Percentiles rank a stretch among this genome's conserved stretches.
These are phyloP conservation scores for Ptiloglossa arizonensis DNA, from an alignment of 1,140 invertebrate genomes.

Conservation along the genomic window DNA sequence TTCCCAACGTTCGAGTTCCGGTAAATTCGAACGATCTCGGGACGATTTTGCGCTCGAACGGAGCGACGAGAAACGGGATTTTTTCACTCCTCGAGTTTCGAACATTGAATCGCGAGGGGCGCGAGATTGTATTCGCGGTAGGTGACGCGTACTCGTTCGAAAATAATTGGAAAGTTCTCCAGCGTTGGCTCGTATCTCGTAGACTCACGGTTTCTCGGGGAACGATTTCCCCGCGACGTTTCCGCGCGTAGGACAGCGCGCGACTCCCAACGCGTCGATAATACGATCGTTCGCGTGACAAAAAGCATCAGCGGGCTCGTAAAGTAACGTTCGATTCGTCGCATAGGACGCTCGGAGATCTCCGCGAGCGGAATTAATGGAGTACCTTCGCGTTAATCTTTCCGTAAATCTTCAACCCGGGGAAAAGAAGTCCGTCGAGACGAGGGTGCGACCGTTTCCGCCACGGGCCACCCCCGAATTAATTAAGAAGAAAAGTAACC, in stretches of 20 bases:
- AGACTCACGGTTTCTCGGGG: no score
- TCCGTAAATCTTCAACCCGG: constrained; percentile 21
- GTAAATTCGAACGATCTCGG: no score
- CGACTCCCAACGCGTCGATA: neutral
- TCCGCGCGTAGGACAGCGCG: no score
- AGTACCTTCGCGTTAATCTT: constrained; percentile 40
- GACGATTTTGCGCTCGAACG: no score
- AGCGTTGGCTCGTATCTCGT: no score
- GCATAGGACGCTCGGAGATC: neutral
- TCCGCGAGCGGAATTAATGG: neutral
- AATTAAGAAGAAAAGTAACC: constrained; percentile 49
- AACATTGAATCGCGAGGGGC: constrained; percentile 31
- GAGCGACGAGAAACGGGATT: no score
- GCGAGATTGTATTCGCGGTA: no score
- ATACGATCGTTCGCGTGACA: constrained; percentile 3
- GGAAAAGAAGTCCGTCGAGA: constrained; percentile 1
- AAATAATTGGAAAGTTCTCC: no score
- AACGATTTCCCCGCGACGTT: no score
- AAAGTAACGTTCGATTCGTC: constrained; percentile 6
- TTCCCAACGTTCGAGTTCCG: no score
- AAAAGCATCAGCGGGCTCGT: neutral
- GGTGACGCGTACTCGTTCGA: no score
- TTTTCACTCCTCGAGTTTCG: no score
- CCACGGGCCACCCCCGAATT: constrained; percentile 20
- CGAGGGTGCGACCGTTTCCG: constrained; percentile 30